phyloP scores from a whole-genome alignment of 2,888 invertebrate genomes.

The Pasiphila rectangulata region DNA sequence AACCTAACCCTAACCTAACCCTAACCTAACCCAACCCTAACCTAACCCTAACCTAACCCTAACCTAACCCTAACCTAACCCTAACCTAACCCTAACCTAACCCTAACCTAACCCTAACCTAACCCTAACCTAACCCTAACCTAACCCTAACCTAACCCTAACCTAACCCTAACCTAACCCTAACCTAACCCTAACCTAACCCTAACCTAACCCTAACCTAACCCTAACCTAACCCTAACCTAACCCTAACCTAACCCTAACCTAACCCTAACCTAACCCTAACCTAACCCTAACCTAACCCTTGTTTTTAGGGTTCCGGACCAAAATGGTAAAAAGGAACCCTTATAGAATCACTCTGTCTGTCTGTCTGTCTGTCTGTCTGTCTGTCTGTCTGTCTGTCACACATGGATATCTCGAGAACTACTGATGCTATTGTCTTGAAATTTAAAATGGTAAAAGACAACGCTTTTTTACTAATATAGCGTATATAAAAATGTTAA shows the following conservation, averaged over 20 bases:
- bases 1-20: constrained; percentile 14
- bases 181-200: constrained; percentile 8
- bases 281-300: constrained; percentile 32
- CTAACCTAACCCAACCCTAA: constrained; percentile 10
- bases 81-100: neutral
- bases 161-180: constrained; percentile 30
- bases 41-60: neutral
- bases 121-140: neutral
- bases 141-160: constrained; percentile 30
- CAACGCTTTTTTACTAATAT: no score
- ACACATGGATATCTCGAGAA: no score
- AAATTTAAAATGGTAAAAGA: no score
- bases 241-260: neutral
- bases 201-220: neutral
- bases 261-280: constrained; percentile 6
- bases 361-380: no score
- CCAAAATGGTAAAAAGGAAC: no score
- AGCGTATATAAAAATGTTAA: no score
- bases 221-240: neutral
- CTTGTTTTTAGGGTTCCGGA: no score
- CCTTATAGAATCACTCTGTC: no score
- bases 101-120: neutral
- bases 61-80: neutral
- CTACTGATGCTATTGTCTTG: no score
- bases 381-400: no score